Evolutionary conservation across 1,140 invertebrate genomes (phyloP).

Genomic region (Cydia pomonella): DNA sequence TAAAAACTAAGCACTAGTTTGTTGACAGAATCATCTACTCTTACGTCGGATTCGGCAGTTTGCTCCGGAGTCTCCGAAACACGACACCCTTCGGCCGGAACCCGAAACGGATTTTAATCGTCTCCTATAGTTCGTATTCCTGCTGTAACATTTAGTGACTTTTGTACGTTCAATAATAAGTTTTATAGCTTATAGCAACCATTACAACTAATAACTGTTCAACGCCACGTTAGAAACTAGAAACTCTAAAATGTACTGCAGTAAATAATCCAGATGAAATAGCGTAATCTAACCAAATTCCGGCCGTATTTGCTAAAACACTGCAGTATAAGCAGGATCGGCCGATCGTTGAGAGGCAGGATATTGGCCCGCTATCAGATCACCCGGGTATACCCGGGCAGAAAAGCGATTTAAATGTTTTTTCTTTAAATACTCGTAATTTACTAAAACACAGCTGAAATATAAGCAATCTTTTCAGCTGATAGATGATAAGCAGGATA

Average conservation of each 20-base stretch:
- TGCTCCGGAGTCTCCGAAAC: too few species aligned
- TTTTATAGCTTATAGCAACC: too few species aligned
- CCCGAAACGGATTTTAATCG: too few species aligned
- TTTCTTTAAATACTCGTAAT: too few species aligned
- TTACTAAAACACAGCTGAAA: too few species aligned
- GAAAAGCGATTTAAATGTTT: background rate
- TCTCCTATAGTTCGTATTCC: too few species aligned
- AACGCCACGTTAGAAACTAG: background rate
- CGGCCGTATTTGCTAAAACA: background rate
- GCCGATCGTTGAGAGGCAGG: background rate
- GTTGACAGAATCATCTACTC: too few species aligned
- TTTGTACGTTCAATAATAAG: too few species aligned
- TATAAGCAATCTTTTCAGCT: background rate
- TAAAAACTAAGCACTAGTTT: too few species aligned
- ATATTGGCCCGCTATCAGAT: conserved; percentile 6
- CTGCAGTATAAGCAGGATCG: background rate
- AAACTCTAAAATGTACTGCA: background rate
- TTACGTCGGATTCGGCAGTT: too few species aligned
- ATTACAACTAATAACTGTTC: background rate
- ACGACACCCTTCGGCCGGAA: too few species aligned
- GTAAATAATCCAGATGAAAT: background rate
- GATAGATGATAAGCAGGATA: background rate
- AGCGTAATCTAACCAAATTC: background rate
- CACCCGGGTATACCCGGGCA: conserved; percentile 2
- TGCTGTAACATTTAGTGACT: too few species aligned